These are phyloP conservation scores for Phyllotis vaccarum DNA, from an alignment of 2,797 vertebrate genomes.

Conservation along the genomic window DNA sequence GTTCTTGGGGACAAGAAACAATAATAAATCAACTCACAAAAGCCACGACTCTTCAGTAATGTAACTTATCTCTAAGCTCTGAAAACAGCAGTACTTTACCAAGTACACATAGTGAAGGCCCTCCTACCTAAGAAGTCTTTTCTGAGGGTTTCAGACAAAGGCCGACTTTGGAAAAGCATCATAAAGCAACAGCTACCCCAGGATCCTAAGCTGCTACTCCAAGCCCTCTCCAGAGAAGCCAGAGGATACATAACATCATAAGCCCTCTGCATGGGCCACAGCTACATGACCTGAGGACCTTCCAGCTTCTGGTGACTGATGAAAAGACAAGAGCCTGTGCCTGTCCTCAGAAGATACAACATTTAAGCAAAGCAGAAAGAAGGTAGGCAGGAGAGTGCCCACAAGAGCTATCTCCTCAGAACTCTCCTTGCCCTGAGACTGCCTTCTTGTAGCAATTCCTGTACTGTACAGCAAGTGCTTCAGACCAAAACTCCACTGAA, in stretches of 20 bases:
- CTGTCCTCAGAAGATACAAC: background rate
- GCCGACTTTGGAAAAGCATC: background rate
- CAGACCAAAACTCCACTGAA: background rate
- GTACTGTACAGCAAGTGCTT: background rate
- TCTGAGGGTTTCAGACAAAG: background rate
- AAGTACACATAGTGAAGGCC: background rate
- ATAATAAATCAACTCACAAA: background rate
- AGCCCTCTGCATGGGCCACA: background rate
- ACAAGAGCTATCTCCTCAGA: background rate
- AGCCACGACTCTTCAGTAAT: background rate
- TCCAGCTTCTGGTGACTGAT: background rate
- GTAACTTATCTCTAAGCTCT: background rate
- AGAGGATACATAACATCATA: background rate
- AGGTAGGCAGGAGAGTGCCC: background rate
- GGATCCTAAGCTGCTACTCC: background rate
- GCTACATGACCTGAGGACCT: background rate
- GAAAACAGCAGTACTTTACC: background rate
- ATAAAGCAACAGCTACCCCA: background rate
- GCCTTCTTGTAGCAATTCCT: background rate
- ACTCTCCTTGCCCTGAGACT: background rate
- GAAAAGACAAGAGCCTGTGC: background rate
- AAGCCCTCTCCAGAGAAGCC: background rate
- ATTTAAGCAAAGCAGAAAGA: background rate
- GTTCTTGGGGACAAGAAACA: background rate
- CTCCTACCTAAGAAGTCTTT: background rate